Conservation (phyloP, 2,888 invertebrate genomes). For the Hermaeophaga mercurialis region DNA sequence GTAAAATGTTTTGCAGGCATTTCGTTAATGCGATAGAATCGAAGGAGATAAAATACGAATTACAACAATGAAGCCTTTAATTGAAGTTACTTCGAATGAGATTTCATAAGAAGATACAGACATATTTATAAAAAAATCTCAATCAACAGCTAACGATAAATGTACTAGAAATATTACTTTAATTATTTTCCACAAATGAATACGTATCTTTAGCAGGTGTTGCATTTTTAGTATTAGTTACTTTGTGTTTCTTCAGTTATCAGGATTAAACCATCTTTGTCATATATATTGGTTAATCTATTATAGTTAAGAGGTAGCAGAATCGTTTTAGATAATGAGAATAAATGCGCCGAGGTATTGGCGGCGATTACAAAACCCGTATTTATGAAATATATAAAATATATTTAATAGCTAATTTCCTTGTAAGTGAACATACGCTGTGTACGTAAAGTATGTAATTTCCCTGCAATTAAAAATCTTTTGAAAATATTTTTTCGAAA, state of each 20-base stretch:
- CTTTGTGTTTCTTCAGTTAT: constrained; percentile 13
- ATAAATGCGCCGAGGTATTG: constrained; percentile 3
- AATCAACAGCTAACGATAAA: constrained; percentile 13
- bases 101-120: constrained; percentile 27
- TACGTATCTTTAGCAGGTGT: constrained; percentile 12
- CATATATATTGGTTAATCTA: constrained; percentile 20
- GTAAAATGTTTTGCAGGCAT: background rate
- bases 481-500: no score
- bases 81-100: constrained; percentile 28
- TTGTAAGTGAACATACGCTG: background rate
- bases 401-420: constrained; percentile 12
- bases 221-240: constrained; percentile 4
- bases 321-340: constrained; percentile 13
- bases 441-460: no score
- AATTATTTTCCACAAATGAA: constrained; percentile 17
- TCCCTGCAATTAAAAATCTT: no score
- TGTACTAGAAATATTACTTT: constrained; percentile 14
- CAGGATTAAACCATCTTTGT: constrained; percentile 24
- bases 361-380: constrained; percentile 8
- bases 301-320: constrained; percentile 6
- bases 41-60: constrained; percentile 24
- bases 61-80: constrained; percentile 32
- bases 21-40: background rate
- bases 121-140: constrained; percentile 7
- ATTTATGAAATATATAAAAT: constrained; percentile 13